Evolutionary conservation across 2,113 vertebrate genomes (phyloP), one percentile per base, ranked within the genome.

Genomic region (Tupaia tana): DNA sequence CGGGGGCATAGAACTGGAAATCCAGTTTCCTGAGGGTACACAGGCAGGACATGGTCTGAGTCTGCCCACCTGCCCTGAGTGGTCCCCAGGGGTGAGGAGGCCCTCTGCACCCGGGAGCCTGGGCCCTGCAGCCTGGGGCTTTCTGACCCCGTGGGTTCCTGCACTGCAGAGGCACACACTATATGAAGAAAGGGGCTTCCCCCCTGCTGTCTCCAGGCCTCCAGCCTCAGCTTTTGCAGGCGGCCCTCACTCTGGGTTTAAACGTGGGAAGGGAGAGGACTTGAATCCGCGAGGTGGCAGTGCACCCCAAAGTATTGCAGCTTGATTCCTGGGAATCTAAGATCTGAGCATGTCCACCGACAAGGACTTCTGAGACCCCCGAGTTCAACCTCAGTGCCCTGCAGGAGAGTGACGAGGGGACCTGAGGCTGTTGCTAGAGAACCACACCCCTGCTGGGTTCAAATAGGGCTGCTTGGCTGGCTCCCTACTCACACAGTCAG

Each of bases 151-250:
- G 22, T 13, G 56, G 5, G 34, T 74, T 20, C 67, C 59, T 1
- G 22, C 8, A 1, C 54, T 9, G 29, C 56, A 67, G 71, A 34
- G 77, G 34, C 9, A 0, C 0, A 0, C 24, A 2, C 11, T 0
- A 10, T 22, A 63, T 4, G 2, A 56, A 43, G 70, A 34, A 19
- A 3, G 1, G 9, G 3, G 13, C 4, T 43, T 43, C 43, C 43
- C 43, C 10, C 25, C 67, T 10, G 20, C 24, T 29, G 3, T 7
- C 58, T 9, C 58, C 4, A 3, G 67, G 31, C 54, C 31, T 12
- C 29, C 1, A 13, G 59, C 19, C 29, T 3, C 7, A 6, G n/a
- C 43, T 61, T 12, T 20, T 0, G 15, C 73, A 20, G 67, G 63
- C 43, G 31, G 80, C 25, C 14, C 29, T 67, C 10, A 0, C 18